Evolutionary conservation across 1,140 invertebrate species (phyloP).

Genomic region (Psix sp.): DNA sequence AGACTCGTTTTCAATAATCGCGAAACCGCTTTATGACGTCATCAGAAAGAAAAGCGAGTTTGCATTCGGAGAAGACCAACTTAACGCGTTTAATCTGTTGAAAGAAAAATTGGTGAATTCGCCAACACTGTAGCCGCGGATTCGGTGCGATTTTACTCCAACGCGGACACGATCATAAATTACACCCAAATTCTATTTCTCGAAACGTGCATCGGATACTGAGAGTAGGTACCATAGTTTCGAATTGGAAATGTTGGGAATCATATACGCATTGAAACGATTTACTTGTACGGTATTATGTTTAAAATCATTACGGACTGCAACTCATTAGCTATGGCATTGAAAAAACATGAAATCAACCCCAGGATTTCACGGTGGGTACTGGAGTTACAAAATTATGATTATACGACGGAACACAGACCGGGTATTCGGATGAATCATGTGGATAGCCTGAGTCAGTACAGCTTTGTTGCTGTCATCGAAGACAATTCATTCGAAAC

Average conservation of each 20-base stretch:
- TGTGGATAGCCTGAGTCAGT: conserved; percentile 35
- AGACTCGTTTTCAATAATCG: neutral
- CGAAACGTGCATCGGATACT: conserved; percentile 5
- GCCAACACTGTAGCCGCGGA: conserved; percentile 31
- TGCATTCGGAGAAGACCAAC: neutral
- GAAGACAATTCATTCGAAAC: conserved; percentile 23
- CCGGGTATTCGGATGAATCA: conserved; percentile 35
- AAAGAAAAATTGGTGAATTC: conserved; percentile 12
- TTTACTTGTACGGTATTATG: conserved; percentile 22
- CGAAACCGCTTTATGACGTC: conserved; percentile 7
- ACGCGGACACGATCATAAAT: conserved; percentile 20
- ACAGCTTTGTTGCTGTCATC: conserved; percentile 37
- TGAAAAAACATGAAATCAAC: conserved; percentile 46
- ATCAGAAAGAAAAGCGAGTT: too few species aligned
- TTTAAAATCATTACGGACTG: conserved; percentile 34
- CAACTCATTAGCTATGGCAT: conserved; percentile 30
- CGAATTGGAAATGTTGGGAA: conserved; percentile 13
- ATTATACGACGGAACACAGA: conserved; percentile 62
- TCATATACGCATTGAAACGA: conserved; percentile 10
- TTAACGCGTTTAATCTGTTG: conserved; percentile 10
- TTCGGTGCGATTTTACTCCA: conserved; percentile 58
- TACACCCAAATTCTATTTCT: conserved; percentile 43
- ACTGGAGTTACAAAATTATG: conserved; percentile 63
- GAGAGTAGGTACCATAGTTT: conserved; percentile 29
- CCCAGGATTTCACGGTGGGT: conserved; percentile 42